Conservation (phyloP, 2,888 invertebrate species). For the Nezara viridula region DNA sequence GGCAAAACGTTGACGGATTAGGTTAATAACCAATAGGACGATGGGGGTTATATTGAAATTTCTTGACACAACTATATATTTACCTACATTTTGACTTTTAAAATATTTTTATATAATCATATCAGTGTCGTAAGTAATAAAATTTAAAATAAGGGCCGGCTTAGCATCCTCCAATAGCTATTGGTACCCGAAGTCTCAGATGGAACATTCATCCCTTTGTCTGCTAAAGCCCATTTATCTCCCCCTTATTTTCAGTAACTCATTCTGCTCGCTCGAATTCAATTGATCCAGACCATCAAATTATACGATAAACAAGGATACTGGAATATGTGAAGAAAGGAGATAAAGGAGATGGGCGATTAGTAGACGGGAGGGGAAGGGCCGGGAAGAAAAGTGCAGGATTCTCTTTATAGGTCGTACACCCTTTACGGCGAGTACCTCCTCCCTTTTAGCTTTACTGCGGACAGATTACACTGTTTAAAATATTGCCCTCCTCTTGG, state of each 20-base stretch:
- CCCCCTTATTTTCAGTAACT: neutral
- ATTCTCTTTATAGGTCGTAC: constrained; percentile 50
- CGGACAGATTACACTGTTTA: constrained; percentile 63
- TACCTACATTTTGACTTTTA: too few species aligned
- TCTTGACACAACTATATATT: too few species aligned
- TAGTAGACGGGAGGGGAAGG: neutral
- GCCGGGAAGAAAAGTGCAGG: constrained; percentile 29
- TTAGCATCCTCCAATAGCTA: neutral
- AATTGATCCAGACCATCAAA: constrained; percentile 1
- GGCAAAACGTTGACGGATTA: too few species aligned
- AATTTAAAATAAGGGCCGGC: too few species aligned
- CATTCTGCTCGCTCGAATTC: neutral
- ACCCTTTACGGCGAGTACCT: constrained; percentile 47
- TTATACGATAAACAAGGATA: constrained; percentile 34
- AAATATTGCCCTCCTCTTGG: constrained; percentile 61
- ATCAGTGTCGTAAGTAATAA: too few species aligned
- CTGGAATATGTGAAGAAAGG: constrained; percentile 25
- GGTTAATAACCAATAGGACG: too few species aligned
- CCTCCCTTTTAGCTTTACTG: constrained; percentile 52
- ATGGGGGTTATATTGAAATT: too few species aligned
- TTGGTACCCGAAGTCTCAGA: neutral
- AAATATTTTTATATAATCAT: too few species aligned
- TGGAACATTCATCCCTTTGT: neutral
- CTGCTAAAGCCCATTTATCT: neutral
- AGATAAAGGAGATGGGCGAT: constrained; percentile 41